Evolutionary conservation across 2,888 invertebrate genomes (phyloP).

Genomic region (Caenorhabditis macrosperma): DNA sequence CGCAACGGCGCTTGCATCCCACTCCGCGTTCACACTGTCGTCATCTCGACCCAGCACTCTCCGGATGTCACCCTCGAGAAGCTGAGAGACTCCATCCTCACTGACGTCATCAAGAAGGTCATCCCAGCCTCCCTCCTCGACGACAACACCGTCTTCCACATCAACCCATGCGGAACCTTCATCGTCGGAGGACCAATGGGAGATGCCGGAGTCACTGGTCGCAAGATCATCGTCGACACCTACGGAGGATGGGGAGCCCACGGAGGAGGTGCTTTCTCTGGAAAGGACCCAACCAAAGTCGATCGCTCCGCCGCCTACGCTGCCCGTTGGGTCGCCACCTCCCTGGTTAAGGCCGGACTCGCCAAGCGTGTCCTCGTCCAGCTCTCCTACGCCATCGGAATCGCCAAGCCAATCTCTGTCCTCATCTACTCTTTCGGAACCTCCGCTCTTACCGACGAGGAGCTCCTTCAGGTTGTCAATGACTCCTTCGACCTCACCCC

Average conservation of each 20-base stretch:
- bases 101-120: conserved; percentile 85
- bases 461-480: conserved; percentile 89
- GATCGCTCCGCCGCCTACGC: conserved; percentile 97
- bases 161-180: conserved; percentile 97
- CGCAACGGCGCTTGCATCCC: conserved; percentile 96
- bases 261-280: conserved; percentile 99
- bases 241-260: conserved; percentile 99
- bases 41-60: conserved; percentile 96
- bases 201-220: conserved; percentile 86
- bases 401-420: conserved; percentile 96
- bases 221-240: conserved; percentile 99
- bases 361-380: conserved; percentile 97
- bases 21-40: conserved; percentile 94
- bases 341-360: conserved; percentile 93
- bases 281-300: conserved; percentile 91
- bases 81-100: conserved; percentile 83
- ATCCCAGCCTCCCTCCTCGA: conserved; percentile 94
- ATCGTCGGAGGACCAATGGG: conserved; percentile 91
- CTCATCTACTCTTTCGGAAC: conserved; percentile 98
- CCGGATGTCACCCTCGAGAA: conserved; percentile 87
- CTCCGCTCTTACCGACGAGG: conserved; percentile 87
- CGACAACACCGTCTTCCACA: conserved; percentile 92
- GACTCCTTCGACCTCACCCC: conserved; percentile 97
- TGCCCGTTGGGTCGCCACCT: conserved; percentile 99
- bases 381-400: conserved; percentile 91